Base-by-base conservation (phyloP, 2,797 vertebrate species). In the Brachyalestes nurse region DNA sequence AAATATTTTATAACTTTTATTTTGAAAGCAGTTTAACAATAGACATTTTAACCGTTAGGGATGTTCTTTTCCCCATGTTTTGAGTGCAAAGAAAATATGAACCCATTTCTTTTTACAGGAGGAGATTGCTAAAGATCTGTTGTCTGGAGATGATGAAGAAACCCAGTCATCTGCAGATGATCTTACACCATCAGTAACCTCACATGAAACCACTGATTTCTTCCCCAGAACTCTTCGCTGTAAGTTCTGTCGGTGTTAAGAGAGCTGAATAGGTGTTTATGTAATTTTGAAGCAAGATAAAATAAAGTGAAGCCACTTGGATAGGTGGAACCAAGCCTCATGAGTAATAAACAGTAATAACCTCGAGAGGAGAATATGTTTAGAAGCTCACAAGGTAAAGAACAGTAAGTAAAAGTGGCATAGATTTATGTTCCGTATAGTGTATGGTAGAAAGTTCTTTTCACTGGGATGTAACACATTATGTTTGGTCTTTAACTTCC, bases 151-250 rank as follows among this genome's bases (percentile, higher is more conserved):
- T 82, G 88, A 89, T 71, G 95, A 96, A 83, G 95, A 96, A 90
- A 96, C 95, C 0, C 95, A 96, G 82, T 96, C 95, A 72, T 96
- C 95, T 71, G 95, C 95, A 34, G 95, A 96, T 88, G 95, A 96
- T 80, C 92, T 96, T 86, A 96, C 94, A 16, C 95, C 95, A 1
- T 96, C 95, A 0, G 95, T 96, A 85, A 96, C 95, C 38, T 94
- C 95, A 6, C 95, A 96, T 62, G 95, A 96, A 89, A 90, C 95
- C 77, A 94, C 95, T 0, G 95, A 96, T 83, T 96, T 96, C 87
- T 96, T 96, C 75, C 95, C 95, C 75, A 91, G 95, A 75, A 95
- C 95, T 12, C 92, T 96, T 83, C 92, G 95, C 92, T 96, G 95
- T 96, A 93, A 92, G 95, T 84, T 9, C 57, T 58, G 4, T 58